phyloP scores from a whole-genome alignment of 2,888 invertebrate species.

The Hipparchia sbordonii region DNA sequence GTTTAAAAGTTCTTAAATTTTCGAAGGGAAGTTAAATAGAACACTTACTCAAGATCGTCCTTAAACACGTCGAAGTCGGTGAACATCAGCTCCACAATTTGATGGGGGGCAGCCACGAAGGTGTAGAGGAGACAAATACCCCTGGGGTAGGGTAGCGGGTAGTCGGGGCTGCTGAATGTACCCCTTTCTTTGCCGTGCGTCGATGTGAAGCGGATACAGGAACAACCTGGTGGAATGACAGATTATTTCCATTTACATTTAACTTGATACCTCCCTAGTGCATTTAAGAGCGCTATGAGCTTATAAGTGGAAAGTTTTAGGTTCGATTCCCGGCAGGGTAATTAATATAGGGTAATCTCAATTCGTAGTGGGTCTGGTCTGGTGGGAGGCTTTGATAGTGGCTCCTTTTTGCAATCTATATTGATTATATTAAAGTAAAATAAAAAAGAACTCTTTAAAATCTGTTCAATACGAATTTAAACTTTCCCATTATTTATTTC shows the following conservation, averaged over 20 bases:
- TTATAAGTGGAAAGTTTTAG: too few relatives aligned
- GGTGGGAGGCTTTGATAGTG: too few relatives aligned
- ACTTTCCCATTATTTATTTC: constrained; percentile 23
- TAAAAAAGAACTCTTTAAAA: constrained; percentile 3
- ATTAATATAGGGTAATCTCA: too few relatives aligned
- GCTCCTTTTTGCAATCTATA: background rate
- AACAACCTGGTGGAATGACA: constrained; percentile 85
- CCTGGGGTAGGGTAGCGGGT: constrained; percentile 89
- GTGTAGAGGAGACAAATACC: constrained; percentile 94
- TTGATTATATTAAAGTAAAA: background rate
- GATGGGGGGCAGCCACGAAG: constrained; percentile 90
- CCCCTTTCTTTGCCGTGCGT: constrained; percentile 91
- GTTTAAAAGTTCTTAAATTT: too few relatives aligned
- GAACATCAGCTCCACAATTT: constrained; percentile 92
- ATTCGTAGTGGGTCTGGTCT: too few relatives aligned
- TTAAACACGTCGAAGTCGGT: constrained; percentile 90
- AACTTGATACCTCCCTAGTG: too few relatives aligned
- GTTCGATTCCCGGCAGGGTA: too few relatives aligned
- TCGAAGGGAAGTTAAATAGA: too few relatives aligned
- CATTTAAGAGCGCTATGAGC: too few relatives aligned
- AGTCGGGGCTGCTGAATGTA: constrained; percentile 93
- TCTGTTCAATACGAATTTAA: constrained; percentile 7
- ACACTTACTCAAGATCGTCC: constrained; percentile 85
- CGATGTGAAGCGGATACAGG: constrained; percentile 91
- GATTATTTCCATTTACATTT: background rate